Base-by-base conservation (phyloP, 2,113 vertebrate species). In the Kryptolebias marmoratus region DNA sequence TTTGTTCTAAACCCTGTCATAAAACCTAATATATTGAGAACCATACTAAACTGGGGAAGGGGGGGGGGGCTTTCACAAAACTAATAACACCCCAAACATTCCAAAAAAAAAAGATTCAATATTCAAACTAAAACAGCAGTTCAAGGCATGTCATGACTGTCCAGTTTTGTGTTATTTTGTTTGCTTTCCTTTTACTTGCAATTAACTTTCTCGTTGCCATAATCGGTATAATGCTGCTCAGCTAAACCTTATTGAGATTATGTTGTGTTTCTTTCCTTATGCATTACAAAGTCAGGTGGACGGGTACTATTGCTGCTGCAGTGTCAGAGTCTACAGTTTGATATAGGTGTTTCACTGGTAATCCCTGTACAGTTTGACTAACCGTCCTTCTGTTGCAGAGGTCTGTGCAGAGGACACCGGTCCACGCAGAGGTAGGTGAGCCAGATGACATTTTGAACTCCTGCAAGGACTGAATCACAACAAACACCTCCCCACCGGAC, bases 401-500 rank as follows among this genome's bases (percentile, higher is more conserved):
- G 49, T 73, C 62, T 70, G 60, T 62, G 39, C 72, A 62, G 84
- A 89, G 84, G 85, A 85, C 89, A 83, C 31, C 13, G 16, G 72
- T 69, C 71, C 72, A 82, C 65, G 79, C 75, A 36, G 83, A 82
- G 82, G 80, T 78, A 65, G 87, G 82, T 73, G 77, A 91, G 86
- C 87, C 88, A 81, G 88, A 90, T 92, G 89, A 89, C 88, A 89
- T 77, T 87, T 87, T 81, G 89, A 90, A 93, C 87, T 83, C 87
- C 88, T 78, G 79, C 89, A 73, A 88, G 84, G 90, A 88, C 88
- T 83, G 88, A 91, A 90, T 93, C 90, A 92, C 91, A 88, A 82
- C 86, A 87, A 80, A 83, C 88, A 85, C 85, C 86, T 85, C 86
- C 83, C 86, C 68, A 79, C 85, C 88, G 87, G 86, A 92, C 88